Evolutionary conservation across 1,140 invertebrate species (phyloP), one percentile per base, ranked within the genome.

Genomic region (Phthorimaea operculella): DNA sequence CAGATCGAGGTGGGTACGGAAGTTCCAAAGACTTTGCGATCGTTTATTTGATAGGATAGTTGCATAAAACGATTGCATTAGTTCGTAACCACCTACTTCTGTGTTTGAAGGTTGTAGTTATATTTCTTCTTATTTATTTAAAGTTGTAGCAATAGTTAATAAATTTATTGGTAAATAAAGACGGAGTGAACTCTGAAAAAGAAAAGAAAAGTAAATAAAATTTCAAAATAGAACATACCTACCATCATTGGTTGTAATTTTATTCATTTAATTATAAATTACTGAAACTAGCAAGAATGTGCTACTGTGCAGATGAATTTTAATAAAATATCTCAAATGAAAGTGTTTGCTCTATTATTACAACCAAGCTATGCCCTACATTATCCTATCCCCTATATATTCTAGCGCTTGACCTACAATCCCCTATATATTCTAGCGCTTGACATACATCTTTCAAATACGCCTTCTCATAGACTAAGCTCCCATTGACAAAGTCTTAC

Each of bases 91-190:
- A 74, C 58, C 79, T 85, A 56, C 50, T 62, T 78, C 77, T 83
- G 78, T 74, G 36, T 62, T 67, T 68, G 66, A 72, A 77, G 66
- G 70, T 82, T 82, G 71, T 81, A 84, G 81, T 77, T 82, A 76
- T 81, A 79, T 74, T 74, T 71, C 63, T 67, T 73, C 68, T 79
- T 80, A 83, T 83, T 83, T 83, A 83, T 83, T 84, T 80, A 76
- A 81, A 79, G 68, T 77, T 72, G 71, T 83, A 81, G 75, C 70
- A 77, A 79, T 84, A 79, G 69, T 2, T 69, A 50, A 66, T 68
- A 76, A 66, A 65, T 47, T 60, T 71, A 75, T 74, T 77, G 75
- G 58, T 67, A 63, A 28, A 66, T 66, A 70, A 70, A 72, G 59
- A 78, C 72, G 67, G 55, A 50, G 61, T 66, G 62, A 63, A 63